Base-by-base conservation (phyloP, 2,113 vertebrate genomes). In the Laticauda laticaudata region DNA sequence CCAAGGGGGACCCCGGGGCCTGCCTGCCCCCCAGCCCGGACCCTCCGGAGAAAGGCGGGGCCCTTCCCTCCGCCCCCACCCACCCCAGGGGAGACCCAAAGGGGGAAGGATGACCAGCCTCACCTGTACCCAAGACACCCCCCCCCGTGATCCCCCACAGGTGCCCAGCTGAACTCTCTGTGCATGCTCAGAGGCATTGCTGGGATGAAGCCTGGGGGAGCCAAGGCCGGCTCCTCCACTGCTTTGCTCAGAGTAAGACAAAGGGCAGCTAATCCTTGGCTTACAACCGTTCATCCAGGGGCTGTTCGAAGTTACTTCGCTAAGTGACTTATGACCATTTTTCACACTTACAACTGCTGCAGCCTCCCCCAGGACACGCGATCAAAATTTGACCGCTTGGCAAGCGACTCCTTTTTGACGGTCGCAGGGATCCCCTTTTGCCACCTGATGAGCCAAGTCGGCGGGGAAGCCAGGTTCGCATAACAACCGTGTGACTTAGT, bases 101-200 rank as follows among this genome's bases (percentile, higher is more conserved):
- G 48, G 21, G 29, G 43, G 4, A 23, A 45, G 23, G 6, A 21
- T 18, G 81, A 39, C 81, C 20, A 12, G 26, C 61, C 61, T 64
- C 9, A 0, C 61, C 61, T 29, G 11, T 0, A 69, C 29, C 64
- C 69, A 7, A 20, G n/a, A 20, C 14, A 10, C 29, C 34, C 5
- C 5, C 9, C 4, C 29, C 15, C 0, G 12, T 24, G 14, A 34
- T n/a, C 5, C 15, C 0, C 1, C 0, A 4, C 90, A 53, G 48
- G 45, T 12, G 90, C 20, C 39, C n/a, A 11, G 5, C 45, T 69
- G 45, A 4, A 54, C 0, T 14, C 48, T 81, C 34, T 86, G 34
- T 12, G 10, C 0, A 10, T 18, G 11, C 18, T 26, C n/a, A 85
- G 48, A 85, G 69, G 90, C n/a, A 56, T 11, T 20, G 8, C 57